Percentiles rank a stretch among this genome's conserved stretches.
Evolutionary conservation across 2,797 vertebrate species (phyloP).

Genomic region (Smutsia temminckii): DNA sequence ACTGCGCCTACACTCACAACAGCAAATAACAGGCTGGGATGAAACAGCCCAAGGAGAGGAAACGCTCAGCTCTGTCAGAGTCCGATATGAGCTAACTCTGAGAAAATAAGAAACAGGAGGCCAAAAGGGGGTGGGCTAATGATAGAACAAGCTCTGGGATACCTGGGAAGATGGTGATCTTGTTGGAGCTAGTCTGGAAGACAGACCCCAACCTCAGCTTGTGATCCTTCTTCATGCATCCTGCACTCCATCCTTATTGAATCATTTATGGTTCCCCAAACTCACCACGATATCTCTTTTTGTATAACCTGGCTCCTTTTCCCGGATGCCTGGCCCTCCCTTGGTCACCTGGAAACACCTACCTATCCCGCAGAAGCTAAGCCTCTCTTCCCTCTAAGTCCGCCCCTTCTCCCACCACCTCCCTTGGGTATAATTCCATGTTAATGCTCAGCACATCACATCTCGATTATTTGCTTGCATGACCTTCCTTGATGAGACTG

Average conservation of each 20-base stretch:
- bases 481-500: background rate
- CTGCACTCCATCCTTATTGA: background rate
- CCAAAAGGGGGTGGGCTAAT: background rate
- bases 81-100: background rate
- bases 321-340: background rate
- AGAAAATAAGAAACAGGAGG: background rate
- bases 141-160: rapidly evolving
- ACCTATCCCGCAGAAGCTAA: background rate
- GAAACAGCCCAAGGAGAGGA: background rate
- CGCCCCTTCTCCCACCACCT: background rate
- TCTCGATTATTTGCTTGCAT: background rate
- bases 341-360: background rate
- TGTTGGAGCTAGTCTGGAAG: background rate
- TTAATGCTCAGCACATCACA: background rate
- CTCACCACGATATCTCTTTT: background rate
- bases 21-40: background rate
- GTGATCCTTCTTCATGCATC: background rate
- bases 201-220: background rate
- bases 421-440: background rate
- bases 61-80: background rate
- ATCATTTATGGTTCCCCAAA: background rate
- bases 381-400: background rate
- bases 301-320: background rate
- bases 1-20: background rate
- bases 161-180: background rate